Base-by-base conservation (phyloP, 2,797 vertebrate genomes). In the Onychomys arenicola region DNA sequence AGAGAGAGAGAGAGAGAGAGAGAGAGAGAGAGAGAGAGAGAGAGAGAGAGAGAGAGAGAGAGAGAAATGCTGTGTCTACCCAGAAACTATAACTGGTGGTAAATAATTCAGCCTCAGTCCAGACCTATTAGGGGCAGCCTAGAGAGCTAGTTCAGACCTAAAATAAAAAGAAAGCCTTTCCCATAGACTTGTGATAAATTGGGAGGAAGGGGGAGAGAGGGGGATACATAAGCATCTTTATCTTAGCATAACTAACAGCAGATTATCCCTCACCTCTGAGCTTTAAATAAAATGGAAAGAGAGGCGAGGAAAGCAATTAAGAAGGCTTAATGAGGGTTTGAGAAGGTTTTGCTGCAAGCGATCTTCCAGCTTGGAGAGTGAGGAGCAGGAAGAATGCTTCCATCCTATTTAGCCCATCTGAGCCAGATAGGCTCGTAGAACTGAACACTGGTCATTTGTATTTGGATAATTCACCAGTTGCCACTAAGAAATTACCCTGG, bases 401-500 rank as follows among this genome's bases (percentile, higher is more conserved):
- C 83, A 75, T 90, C 89, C 80, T 91, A 85, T 96, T 97, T 97
- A 95, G 91, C 78, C 71, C 76, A 81, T 98, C 92, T 93, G 90
- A 97, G 93, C 90, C 97, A 97, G 96, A 96, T 94, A 90, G 91
- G 92, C 96, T 90, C 90, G 93, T 65, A 92, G 90, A 94, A 96
- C 93, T 83, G 77, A 96, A 96, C 95, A 85, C 87, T 90, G 91
- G 96, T 95, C 94, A 49, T 97, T 96, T 97, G 93, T 97, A 95
- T 97, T 94, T 94, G 89, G 95, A 95, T 97, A 98, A 98, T 96
- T 97, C 96, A 97, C 96, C 96, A 96, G 95, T 97, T 96, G 97
- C 96, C 97, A 96, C 97, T 97, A 86, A 96, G 96, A 97, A 96
- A 98, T 97, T 87, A 97, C 98, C 89, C 97, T 78, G 16, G 96